Base-by-base conservation (phyloP, 2,888 invertebrate species). In the Yponomeuta malinellus region DNA sequence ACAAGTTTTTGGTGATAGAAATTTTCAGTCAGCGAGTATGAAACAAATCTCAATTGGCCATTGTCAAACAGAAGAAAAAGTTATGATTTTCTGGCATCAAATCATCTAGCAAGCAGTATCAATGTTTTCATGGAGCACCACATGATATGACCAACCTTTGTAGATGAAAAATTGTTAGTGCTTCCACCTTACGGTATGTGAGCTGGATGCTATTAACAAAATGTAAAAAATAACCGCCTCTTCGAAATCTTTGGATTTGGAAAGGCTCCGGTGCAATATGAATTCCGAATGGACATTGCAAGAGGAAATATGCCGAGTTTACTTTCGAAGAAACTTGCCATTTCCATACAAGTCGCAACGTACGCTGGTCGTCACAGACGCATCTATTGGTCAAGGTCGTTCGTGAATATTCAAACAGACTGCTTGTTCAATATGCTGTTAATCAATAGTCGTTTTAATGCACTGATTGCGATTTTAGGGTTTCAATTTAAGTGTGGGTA, bases 381-480 rank as follows among this genome's bases (percentile, higher is more conserved):
- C 78, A 79, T 83, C 79, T 83, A 82, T 81, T 85, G 84, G 83
- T 83, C 85, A 87, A 85, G 87, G 85, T 81, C 80, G 72, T 74
- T 76, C 73, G 83, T 86, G 81, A 84, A 86, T 86, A 88, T 86
- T 84, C 81, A 86, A 76, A 76, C 72, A 73, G 75, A 75, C 74
- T 74, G 74, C 76, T 75, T 74, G 76, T 74, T 76, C 78, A 73
- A 76, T 75, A 76, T 77, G 77, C 75, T 77, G 76, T 75, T 76
- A 77, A 78, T 78, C 52, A 12, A 59, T 5, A 59, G 52, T 59
- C 52, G 52, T 59, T 59, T 59, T 59, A 5, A 59, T 59, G 52
- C 52, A 59, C 52, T 15, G 12, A 59, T 12, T 52, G 12, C 52
- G 52, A 4, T 52, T 52, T 52, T 43, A 8, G 43, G 43, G 43